Percentiles rank a stretch among this genome's conserved stretches.
Conservation (phyloP, 2,113 vertebrate genomes). For the Anthoscopus minutus region DNA sequence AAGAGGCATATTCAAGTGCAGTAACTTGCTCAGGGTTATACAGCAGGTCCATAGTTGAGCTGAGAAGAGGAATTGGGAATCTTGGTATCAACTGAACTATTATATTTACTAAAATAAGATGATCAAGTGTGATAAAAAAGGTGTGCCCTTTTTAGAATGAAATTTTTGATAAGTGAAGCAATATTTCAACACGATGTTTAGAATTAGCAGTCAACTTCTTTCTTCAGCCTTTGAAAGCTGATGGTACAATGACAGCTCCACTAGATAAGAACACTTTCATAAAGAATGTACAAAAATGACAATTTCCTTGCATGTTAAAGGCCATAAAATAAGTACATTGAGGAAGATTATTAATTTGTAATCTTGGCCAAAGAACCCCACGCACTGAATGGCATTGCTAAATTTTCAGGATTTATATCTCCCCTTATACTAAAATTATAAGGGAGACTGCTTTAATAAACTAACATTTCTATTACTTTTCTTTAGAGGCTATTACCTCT, state of each 20-base stretch:
- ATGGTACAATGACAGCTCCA: background rate
- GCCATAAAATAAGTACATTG: background rate
- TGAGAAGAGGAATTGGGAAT: background rate
- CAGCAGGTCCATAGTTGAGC: fast-evolving
- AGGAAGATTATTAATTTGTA: background rate
- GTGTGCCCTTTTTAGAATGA: background rate
- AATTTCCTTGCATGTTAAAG: background rate
- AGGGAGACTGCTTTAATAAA: background rate
- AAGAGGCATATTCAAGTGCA: background rate
- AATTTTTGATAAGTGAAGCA: background rate
- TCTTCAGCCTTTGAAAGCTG: background rate
- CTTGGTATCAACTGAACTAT: background rate
- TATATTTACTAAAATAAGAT: background rate
- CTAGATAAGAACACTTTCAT: background rate
- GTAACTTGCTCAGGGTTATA: background rate
- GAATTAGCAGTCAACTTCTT: background rate
- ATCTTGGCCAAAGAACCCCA: background rate
- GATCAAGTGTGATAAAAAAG: background rate
- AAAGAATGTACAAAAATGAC: background rate
- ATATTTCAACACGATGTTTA: background rate
- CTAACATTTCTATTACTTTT: background rate
- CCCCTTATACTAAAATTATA: background rate
- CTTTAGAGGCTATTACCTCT: background rate
- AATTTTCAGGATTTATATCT: background rate
- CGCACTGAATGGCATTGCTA: background rate